Base-by-base conservation (phyloP, 2,888 invertebrate species). In the Adelognathus sp. region DNA sequence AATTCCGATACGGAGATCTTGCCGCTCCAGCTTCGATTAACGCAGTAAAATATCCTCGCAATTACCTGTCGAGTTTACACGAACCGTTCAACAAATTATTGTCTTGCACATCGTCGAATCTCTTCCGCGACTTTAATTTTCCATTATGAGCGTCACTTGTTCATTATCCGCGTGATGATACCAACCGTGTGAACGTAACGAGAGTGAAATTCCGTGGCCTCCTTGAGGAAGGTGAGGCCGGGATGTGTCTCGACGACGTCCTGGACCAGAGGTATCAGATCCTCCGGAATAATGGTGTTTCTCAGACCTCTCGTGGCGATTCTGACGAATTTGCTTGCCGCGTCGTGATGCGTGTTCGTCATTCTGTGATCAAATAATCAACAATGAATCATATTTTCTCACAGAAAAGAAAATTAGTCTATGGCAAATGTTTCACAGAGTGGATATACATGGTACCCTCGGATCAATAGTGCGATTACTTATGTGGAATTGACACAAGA, bases 241-340 rank as follows among this genome's bases (percentile, higher is more conserved):
- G 99, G 99, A 93, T 99, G 99, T 6, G 98, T 97, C 91, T 99
- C 98, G 46, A 99, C 98, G n/a, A 99, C 98, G 92, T 99, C 99
- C 93, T 98, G 97, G 66, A 99, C 96, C 85, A 99, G 92, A 21
- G 98, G 96, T 88, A 98, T 96, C 92, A 99, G 96, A 92, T 99
- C 99, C 88, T 98, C 98, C 0, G 97, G 97, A 24, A 95, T 93
- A 82, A 97, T 93, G 82, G 93, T 93, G 85, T 92, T 93, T 87
- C 94, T 93, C 83, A 93, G 94, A 69, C 96, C 96, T 69, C 95
- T 93, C 0, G 97, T 96, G 76, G 98, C 92, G 79, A 99, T 95
- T 88, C 96, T 95, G 52, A 98, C 95, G 92, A 99, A 99, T 83
- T 96, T 94, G 9, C 98, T 96, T 0, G 98, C 96, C 54, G 95